These are phyloP conservation scores for Dryadula phaetusa DNA, from an alignment of 2,888 invertebrate species.

Conservation along the genomic window DNA sequence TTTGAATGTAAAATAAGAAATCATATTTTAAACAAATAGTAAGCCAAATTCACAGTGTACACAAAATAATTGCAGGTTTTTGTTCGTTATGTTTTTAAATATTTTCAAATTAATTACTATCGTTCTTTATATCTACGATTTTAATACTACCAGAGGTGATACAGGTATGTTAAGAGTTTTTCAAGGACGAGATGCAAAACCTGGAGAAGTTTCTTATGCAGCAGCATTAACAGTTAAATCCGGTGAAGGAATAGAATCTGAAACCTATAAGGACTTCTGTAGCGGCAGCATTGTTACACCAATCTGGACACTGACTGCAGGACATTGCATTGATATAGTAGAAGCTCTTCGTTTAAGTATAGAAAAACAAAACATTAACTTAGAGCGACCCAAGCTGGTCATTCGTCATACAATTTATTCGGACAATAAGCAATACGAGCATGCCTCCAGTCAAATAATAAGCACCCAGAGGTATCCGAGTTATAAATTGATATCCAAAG, in stretches of 20 bases:
- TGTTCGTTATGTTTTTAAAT: neutral
- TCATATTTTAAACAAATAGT: too few species aligned
- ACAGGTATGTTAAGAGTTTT: neutral
- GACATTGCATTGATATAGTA: neutral
- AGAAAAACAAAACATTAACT: too few species aligned
- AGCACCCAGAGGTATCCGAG: neutral
- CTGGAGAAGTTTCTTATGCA: neutral
- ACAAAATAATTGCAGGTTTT: neutral
- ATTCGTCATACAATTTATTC: neutral
- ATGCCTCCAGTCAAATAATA: neutral
- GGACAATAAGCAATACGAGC: neutral
- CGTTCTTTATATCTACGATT: neutral
- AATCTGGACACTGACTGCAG: constrained; percentile 1
- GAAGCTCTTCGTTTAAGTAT: too few species aligned
- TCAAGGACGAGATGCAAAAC: neutral
- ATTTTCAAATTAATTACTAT: neutral
- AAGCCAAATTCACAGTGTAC: too few species aligned
- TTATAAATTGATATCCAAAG: neutral
- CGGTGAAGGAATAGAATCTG: neutral
- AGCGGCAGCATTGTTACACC: neutral
- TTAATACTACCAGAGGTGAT: neutral
- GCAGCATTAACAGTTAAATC: neutral
- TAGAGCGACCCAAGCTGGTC: neutral
- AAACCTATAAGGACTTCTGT: neutral
- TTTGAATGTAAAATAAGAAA: too few species aligned